Conservation (phyloP, 2,797 vertebrate species). For the Emys orbicularis region DNA sequence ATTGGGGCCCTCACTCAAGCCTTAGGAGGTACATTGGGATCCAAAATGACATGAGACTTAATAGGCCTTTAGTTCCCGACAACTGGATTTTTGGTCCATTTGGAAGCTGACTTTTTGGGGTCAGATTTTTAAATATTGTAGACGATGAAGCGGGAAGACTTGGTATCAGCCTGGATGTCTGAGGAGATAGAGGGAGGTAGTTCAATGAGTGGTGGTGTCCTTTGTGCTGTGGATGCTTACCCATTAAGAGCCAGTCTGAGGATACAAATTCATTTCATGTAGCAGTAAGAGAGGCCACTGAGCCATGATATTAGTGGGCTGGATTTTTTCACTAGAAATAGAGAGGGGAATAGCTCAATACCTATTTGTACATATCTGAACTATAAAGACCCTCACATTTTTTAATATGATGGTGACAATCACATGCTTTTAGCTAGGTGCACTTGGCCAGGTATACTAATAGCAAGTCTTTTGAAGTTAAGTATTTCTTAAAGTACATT, state of each 20-base stretch:
- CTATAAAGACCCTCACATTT: neutral
- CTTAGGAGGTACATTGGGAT: neutral
- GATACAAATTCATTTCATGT: neutral
- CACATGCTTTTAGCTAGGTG: neutral
- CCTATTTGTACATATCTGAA: neutral
- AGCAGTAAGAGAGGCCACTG: neutral
- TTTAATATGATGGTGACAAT: neutral
- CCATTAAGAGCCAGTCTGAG: neutral
- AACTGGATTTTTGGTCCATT: neutral
- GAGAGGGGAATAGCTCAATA: neutral
- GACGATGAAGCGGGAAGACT: neutral
- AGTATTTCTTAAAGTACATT: neutral
- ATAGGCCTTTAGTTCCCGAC: neutral
- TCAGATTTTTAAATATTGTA: neutral
- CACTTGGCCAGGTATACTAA: neutral
- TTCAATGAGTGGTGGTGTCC: neutral
- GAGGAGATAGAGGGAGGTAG: neutral
- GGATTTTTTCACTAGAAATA: neutral
- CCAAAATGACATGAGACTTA: neutral
- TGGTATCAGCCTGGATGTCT: neutral
- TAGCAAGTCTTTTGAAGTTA: neutral
- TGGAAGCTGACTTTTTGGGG: neutral
- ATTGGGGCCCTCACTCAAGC: neutral
- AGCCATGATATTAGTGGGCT: neutral
- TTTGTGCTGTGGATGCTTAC: neutral